Conservation (phyloP, 2,113 vertebrate genomes). For the Odontesthes bonariensis region DNA sequence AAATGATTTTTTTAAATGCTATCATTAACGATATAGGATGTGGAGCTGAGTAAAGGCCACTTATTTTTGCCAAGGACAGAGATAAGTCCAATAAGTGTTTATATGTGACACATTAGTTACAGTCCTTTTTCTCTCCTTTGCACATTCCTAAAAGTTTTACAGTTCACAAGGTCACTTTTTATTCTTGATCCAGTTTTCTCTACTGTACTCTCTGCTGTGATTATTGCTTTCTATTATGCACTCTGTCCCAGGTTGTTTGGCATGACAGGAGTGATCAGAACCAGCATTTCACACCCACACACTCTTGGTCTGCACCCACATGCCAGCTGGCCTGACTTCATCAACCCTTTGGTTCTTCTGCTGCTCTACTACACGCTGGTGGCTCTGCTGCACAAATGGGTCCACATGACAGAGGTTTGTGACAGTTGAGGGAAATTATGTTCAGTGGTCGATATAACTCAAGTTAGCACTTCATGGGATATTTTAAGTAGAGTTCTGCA, state of each 20-base stretch:
- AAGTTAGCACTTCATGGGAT: background rate
- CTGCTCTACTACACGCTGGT: conserved; percentile 84
- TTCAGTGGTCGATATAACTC: background rate
- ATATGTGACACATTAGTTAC: background rate
- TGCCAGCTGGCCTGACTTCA: conserved; percentile 82
- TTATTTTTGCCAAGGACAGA: too few relatives aligned
- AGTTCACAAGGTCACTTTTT: background rate
- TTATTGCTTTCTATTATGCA: background rate
- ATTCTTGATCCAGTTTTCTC: background rate
- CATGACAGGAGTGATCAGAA: conserved; percentile 83
- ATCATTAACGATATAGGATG: too few relatives aligned
- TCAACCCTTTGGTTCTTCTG: conserved; percentile 84
- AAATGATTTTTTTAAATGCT: too few relatives aligned
- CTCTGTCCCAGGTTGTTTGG: conserved; percentile 82
- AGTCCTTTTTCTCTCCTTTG: background rate
- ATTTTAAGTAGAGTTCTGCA: background rate
- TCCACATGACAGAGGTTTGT: conserved; percentile 56
- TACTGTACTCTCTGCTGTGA: background rate
- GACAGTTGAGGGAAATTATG: background rate
- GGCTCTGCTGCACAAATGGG: conserved; percentile 82
- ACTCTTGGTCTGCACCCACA: conserved; percentile 77
- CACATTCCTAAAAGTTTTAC: background rate
- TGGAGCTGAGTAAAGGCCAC: too few relatives aligned
- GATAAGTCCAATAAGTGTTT: background rate
- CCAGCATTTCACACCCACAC: conserved; percentile 77